Evolutionary conservation across 2,113 vertebrate genomes (phyloP).

Genomic region (Solea senegalensis): DNA sequence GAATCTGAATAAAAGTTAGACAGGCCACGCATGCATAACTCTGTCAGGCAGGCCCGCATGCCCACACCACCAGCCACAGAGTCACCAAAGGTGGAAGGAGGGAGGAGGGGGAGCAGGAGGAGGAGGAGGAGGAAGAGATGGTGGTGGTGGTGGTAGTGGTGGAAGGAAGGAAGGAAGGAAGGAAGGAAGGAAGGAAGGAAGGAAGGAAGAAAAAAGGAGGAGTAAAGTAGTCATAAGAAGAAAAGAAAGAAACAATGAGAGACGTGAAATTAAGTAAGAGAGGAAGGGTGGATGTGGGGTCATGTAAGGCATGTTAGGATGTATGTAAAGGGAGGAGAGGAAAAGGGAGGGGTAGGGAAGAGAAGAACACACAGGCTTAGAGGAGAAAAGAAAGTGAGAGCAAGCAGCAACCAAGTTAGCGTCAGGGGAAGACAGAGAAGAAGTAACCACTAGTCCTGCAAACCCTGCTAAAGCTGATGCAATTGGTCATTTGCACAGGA

Average conservation of each 20-base stretch:
- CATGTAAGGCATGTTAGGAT: not conserved
- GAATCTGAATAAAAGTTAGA: slow-evolving; percentile 99
- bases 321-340: slow-evolving; percentile 8
- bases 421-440: slow-evolving; percentile 57
- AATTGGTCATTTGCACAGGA: slow-evolving; percentile 27
- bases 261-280: not conserved
- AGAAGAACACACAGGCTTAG: slow-evolving; percentile 77
- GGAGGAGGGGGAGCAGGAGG: slow-evolving; percentile 3
- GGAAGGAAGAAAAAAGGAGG: not conserved
- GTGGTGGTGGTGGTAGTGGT: not conserved
- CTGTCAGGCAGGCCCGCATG: slow-evolving; percentile 96
- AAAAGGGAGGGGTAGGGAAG: slow-evolving; percentile 13
- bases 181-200: slow-evolving; percentile 7
- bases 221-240: not conserved
- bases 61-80: slow-evolving; percentile 92
- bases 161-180: not conserved
- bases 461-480: slow-evolving; percentile 35
- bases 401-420: slow-evolving; percentile 70
- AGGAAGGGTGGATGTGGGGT: not conserved
- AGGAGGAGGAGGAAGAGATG: slow-evolving; percentile 8
- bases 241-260: not conserved
- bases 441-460: slow-evolving; percentile 43
- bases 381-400: slow-evolving; percentile 69
- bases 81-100: slow-evolving; percentile 83
- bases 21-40: slow-evolving; percentile 99